A percentile compares a stretch with the other conserved stretches of the same genome.
Conservation (phyloP, 2,113 vertebrate genomes). For the Zosterops pallidus region DNA sequence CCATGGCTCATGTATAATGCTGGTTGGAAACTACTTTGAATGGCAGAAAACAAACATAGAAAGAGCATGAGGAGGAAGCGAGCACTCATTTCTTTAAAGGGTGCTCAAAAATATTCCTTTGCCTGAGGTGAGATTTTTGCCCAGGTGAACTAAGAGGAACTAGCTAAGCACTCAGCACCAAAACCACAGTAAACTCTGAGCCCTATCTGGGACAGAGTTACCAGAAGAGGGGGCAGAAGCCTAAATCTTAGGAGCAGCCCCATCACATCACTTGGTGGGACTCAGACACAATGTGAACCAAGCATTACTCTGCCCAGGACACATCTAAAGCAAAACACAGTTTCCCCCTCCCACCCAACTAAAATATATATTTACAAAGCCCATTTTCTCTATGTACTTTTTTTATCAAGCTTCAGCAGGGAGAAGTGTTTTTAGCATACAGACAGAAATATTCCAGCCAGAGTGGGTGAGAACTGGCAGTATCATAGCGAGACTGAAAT, state of each 20-base stretch:
- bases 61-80: rapidly evolving
- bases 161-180: background rate
- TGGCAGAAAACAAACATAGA: background rate
- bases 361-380: background rate
- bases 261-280: background rate
- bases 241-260: background rate
- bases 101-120: background rate
- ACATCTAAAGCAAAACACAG: background rate
- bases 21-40: background rate
- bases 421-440: background rate
- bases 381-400: background rate
- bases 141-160: background rate
- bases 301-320: background rate
- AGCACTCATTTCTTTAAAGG: background rate
- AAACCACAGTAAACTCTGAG: background rate
- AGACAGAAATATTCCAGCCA: background rate
- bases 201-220: background rate
- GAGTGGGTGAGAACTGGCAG: background rate
- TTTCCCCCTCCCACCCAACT: background rate
- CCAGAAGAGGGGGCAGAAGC: background rate
- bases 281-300: background rate
- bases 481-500: background rate
- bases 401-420: background rate
- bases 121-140: background rate
- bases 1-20: background rate